Conservation (phyloP, 2,113 vertebrate genomes). For the Cyphomyrus discorhynchus region DNA sequence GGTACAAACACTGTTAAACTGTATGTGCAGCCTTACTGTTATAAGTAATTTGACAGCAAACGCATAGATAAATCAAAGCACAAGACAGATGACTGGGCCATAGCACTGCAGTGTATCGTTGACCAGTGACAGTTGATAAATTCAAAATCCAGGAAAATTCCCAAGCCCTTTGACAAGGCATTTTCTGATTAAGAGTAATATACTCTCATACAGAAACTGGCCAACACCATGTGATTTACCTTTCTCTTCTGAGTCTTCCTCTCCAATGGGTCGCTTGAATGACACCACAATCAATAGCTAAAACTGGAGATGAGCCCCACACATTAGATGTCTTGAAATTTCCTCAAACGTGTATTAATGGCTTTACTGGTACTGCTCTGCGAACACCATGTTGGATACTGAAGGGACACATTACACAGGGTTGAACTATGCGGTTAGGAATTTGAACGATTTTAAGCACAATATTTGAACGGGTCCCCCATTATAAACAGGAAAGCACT, state of each 20-base stretch:
- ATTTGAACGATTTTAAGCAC: not conserved
- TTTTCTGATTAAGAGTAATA: not conserved
- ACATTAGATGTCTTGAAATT: not conserved
- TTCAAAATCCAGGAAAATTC: not conserved
- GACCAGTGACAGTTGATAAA: not conserved
- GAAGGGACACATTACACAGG: not conserved
- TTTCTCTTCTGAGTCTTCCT: not conserved
- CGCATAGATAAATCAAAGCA: not conserved
- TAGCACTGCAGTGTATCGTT: not conserved
- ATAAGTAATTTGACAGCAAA: not conserved
- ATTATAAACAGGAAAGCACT: not conserved
- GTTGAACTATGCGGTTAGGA: not conserved
- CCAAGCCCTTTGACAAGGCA: not conserved
- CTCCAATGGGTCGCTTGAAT: not conserved
- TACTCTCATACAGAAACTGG: not conserved
- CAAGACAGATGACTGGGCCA: not conserved
- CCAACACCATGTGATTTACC: not conserved
- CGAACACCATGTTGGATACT: not conserved
- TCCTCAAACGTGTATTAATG: not conserved
- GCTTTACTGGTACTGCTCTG: not conserved
- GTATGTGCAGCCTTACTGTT: not conserved
- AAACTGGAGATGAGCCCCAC: not conserved
- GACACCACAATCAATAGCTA: not conserved
- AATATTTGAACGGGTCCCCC: not conserved
- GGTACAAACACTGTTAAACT: not conserved